Conservation (phyloP, 2,888 invertebrate species). For the Linnaemya vulpina region DNA sequence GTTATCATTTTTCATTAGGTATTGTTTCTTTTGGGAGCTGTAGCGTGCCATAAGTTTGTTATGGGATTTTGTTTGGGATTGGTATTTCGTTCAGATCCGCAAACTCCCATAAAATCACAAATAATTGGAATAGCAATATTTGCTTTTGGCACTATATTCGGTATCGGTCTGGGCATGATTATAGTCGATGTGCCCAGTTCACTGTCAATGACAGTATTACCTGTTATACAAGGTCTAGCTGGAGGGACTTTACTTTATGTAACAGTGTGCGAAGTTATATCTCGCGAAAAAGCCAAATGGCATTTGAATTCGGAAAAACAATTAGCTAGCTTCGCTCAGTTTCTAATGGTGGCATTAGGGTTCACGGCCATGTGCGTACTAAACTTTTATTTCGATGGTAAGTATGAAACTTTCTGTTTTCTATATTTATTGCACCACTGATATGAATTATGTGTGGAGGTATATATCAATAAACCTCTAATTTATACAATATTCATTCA, state of each 20-base stretch:
- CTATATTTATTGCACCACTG: neutral
- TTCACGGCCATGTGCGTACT: slow-evolving; percentile 87
- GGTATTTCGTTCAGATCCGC: slow-evolving; percentile 86
- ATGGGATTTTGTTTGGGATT: slow-evolving; percentile 92
- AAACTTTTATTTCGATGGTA: slow-evolving; percentile 85
- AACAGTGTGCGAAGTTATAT: slow-evolving; percentile 90
- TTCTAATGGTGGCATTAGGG: slow-evolving; percentile 85
- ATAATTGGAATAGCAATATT: slow-evolving; percentile 86
- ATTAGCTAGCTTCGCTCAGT: slow-evolving; percentile 86
- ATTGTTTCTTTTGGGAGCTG: slow-evolving; percentile 86
- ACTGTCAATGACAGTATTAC: slow-evolving; percentile 84
- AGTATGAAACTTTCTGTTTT: slow-evolving; percentile 36
- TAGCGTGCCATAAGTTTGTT: slow-evolving; percentile 91
- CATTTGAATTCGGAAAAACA: slow-evolving; percentile 85
- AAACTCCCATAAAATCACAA: slow-evolving; percentile 82
- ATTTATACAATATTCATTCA: neutral
- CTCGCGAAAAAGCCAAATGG: slow-evolving; percentile 90
- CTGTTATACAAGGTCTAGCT: slow-evolving; percentile 88
- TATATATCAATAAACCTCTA: neutral
- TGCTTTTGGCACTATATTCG: slow-evolving; percentile 87
- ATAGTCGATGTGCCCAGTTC: slow-evolving; percentile 84
- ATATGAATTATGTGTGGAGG: neutral
- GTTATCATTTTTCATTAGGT: slow-evolving; percentile 84
- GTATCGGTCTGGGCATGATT: slow-evolving; percentile 87
- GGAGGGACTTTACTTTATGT: slow-evolving; percentile 91